Evolutionary conservation across 35 echinoderm and acorn worm genomes (phyloP).

Genomic region (Anneissia japonica): DNA sequence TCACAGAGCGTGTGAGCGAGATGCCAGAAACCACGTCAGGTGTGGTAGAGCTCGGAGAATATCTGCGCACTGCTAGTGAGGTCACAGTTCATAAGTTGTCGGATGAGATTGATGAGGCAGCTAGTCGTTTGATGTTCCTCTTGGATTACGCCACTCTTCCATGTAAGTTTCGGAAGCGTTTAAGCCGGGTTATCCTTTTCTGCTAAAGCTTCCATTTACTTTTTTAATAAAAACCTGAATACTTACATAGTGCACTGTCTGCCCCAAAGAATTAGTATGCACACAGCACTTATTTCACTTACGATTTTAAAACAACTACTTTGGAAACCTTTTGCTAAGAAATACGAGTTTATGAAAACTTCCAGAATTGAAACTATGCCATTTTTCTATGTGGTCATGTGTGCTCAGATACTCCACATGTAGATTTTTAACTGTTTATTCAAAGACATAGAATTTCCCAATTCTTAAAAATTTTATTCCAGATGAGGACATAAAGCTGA

Average conservation of each 20-base stretch:
- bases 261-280: no score
- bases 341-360: no score
- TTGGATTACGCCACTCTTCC: constrained; percentile 87
- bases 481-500: constrained; percentile 98
- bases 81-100: constrained; percentile 92
- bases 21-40: constrained; percentile 80
- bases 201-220: background rate
- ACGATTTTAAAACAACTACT: no score
- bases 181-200: background rate
- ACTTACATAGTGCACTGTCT: no score
- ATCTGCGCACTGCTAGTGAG: constrained; percentile 59
- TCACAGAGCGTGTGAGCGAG: constrained; percentile 83
- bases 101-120: constrained; percentile 95
- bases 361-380: no score
- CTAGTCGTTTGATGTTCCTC: constrained; percentile 88
- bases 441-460: no score
- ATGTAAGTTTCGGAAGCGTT: constrained; percentile 76
- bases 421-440: no score
- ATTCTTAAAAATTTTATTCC: background rate
- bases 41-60: constrained; percentile 74
- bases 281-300: no score
- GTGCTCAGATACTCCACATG: no score
- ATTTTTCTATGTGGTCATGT: no score
- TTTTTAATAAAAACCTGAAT: background rate
- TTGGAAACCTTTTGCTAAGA: no score